Evolutionary conservation across 2,888 invertebrate genomes (phyloP), one percentile per base, ranked within the genome.

Genomic region (Cartodere bifasciata): DNA sequence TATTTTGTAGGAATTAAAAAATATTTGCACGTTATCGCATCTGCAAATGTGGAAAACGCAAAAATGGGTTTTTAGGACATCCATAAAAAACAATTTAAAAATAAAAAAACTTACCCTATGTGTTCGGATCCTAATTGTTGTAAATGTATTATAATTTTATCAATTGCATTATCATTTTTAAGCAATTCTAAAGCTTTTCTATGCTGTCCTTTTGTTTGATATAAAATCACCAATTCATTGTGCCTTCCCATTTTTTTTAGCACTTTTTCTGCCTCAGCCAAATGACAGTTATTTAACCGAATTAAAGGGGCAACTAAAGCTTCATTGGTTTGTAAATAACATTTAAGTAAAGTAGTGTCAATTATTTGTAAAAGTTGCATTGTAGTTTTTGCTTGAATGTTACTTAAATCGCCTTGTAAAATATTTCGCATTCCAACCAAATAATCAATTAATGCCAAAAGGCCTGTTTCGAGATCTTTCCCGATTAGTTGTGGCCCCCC

Each of bases 271-370:
- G 92, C 84, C 62, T 97, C 97, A 31, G 86, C 87, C 12, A 95
- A 62, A 43, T 94, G 87, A 50, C 95, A 95, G 53, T 88, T 81
- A 59, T 95, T 88, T 11, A 90, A 64, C 2, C 97, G 75, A 14
- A 98, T 64, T 9, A 98, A 63, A 0, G 94, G 85, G 1, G 91
- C 90, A 2, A 97, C 85, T 29, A 94, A 65, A 0, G 90, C 90
- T 61, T 97, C 94, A 56, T 97, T 95, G 1, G 91, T 94, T 83
- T 88, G 84, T 35, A 98, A 67, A 62, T 97, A 98, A 54, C 97
- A 97, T 59, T 97, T 97, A 6, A 98, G 66, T 29, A 98, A 64
- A 1, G 95, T 95, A 0, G 97, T 98, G 55, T 98, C 98, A 36
- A 98, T 92, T 32, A 97, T 83, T 58, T 92, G 91, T 35, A 94